Base-by-base conservation (phyloP, 2,113 vertebrate species). In the Spea bombifrons region DNA sequence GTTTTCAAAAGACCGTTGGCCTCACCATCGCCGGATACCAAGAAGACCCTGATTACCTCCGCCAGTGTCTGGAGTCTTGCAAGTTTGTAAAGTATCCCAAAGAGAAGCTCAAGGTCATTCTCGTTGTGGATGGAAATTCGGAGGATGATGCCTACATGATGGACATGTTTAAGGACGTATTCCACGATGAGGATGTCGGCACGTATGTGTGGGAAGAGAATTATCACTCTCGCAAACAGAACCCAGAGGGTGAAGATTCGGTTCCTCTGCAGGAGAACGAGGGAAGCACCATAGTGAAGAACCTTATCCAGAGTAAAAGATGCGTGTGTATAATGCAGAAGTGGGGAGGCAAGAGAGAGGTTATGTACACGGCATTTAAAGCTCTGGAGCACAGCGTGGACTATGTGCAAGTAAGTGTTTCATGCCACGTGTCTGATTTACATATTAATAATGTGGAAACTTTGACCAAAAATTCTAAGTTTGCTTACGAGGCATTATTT, bases 21-120 rank as follows among this genome's bases (percentile, higher is more conserved):
- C 90, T 96, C 73, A 96, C 95, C 65, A 94, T 96, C 83, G 95
- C 95, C 0, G 94, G 94, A 3, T 96, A 89, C 86, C 94, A 96
- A 83, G 95, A 96, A 85, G 93, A 96, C 82, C 93, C 94, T 0
- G 80, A 7, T 3, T 96, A 96, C 84, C 91, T 96, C 73, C 88
- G 87, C 46, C 91, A 95, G 87, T 96, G 95, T 84, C 89, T 96
- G 53, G 83, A 83, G 47, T 95, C 95, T 0, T 86, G 94, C 9
- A 90, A 86, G 74, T 86, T 84, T 5, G 90, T 95, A 17, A 69
- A 84, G 43, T 96, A 96, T 76, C 95, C 95, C 1, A 85, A 87
- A 0, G 86, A 93, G 48, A 86, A 93, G 30, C 84, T 96, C 75
- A 92, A 89, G 12, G 84, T 96, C 81, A 86, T 96, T 84, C 94